These are phyloP conservation scores for Gastrophryne carolinensis DNA, from an alignment of 2,797 vertebrate genomes.

Conservation along the genomic window DNA sequence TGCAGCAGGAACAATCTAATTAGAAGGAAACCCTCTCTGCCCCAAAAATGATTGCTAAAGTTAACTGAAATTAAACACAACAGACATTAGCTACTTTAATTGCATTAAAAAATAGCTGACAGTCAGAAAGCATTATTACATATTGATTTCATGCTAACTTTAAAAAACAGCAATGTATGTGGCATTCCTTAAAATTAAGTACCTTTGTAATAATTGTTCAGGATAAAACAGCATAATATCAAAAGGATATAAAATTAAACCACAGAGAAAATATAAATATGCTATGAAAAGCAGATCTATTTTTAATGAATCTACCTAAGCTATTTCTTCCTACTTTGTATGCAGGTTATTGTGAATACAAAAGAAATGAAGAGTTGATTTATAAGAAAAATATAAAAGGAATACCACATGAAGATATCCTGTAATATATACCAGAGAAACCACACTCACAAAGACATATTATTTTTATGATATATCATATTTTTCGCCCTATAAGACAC, in stretches of 20 bases:
- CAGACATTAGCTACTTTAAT: slow-evolving; percentile 59
- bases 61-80: slow-evolving; percentile 63
- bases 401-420: slow-evolving; percentile 31
- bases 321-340: slow-evolving; percentile 24
- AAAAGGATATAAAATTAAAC: slow-evolving; percentile 30
- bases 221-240: slow-evolving; percentile 31
- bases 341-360: slow-evolving; percentile 34
- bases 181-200: slow-evolving; percentile 60
- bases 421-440: slow-evolving; percentile 18
- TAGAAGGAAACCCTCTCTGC: slow-evolving; percentile 31
- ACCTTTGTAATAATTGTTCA: slow-evolving; percentile 47
- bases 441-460: too few species aligned
- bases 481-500: too few species aligned
- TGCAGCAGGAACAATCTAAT: slow-evolving; percentile 47
- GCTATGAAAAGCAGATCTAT: slow-evolving; percentile 34
- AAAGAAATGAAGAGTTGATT: slow-evolving; percentile 27
- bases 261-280: slow-evolving; percentile 40
- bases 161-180: slow-evolving; percentile 57
- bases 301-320: slow-evolving; percentile 43
- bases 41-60: slow-evolving; percentile 50
- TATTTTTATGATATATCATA: too few species aligned
- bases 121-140: slow-evolving; percentile 62
- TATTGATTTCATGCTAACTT: slow-evolving; percentile 61
- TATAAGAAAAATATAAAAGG: slow-evolving; percentile 29
- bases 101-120: slow-evolving; percentile 61